Evolutionary conservation across 2,797 vertebrate species (phyloP).

Genomic region (Gymnoscopelus microlampas): DNA sequence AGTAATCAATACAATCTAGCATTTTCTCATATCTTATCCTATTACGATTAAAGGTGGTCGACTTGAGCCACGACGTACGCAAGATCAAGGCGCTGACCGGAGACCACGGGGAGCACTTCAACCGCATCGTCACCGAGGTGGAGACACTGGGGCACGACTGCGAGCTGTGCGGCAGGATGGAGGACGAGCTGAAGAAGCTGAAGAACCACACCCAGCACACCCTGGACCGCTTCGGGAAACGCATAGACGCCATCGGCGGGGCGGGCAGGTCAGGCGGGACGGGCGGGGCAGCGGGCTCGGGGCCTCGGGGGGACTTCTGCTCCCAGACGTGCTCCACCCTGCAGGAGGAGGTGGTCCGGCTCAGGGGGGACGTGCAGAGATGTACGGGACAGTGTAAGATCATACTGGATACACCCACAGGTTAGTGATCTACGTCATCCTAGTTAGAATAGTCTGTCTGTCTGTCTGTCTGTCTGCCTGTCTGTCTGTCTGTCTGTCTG

Average conservation of each 20-base stretch:
- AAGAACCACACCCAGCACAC: constrained; percentile 80
- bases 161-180: constrained; percentile 71
- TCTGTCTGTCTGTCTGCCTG: neutral
- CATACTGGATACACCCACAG: constrained; percentile 44
- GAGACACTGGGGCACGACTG: constrained; percentile 77
- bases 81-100: constrained; percentile 81
- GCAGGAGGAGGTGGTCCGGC: constrained; percentile 72
- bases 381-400: constrained; percentile 72
- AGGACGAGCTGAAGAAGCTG: constrained; percentile 74
- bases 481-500: neutral
- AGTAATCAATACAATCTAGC: no score
- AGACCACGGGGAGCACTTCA: constrained; percentile 78
- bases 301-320: constrained; percentile 51
- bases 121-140: constrained; percentile 79
- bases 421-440: constrained; percentile 23
- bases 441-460: neutral
- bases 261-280: constrained; percentile 26
- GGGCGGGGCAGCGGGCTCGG: no score
- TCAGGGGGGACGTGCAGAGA: constrained; percentile 69
- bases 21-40: no score
- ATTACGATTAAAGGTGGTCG: constrained; percentile 64
- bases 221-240: constrained; percentile 75
- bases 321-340: constrained; percentile 73
- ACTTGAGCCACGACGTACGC: constrained; percentile 77
- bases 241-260: constrained; percentile 55